Evolutionary conservation across 2,888 invertebrate genomes (phyloP).

Genomic region (Ophioninae sp.): DNA sequence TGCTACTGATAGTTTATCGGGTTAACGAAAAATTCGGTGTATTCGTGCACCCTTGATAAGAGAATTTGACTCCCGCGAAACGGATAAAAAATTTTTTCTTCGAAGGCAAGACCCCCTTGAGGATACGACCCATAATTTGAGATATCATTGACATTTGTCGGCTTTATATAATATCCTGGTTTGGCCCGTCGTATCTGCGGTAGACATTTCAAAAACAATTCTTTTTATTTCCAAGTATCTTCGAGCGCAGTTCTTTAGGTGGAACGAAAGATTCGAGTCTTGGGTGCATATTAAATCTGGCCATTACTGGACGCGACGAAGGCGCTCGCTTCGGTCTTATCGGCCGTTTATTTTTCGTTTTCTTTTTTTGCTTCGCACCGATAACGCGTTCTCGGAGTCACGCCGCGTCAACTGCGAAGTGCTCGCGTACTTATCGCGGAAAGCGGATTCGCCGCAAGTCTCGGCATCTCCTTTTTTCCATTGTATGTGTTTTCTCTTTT

Average conservation of each 20-base stretch:
- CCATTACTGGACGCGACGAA: background rate
- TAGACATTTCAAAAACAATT: slow-evolving; percentile 12
- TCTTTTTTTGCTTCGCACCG: background rate
- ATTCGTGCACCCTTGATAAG: slow-evolving; percentile 50
- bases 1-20: slow-evolving; percentile 29
- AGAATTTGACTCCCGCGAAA: slow-evolving; percentile 31
- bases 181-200: background rate
- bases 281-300: background rate
- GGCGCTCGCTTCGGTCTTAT: background rate
- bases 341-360: background rate
- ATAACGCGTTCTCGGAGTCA: background rate
- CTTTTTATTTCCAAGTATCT: background rate
- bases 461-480: background rate
- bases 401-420: background rate
- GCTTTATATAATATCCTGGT: slow-evolving; percentile 15
- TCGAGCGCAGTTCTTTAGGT: slow-evolving; percentile 3
- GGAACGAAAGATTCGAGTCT: slow-evolving; percentile 11
- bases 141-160: background rate
- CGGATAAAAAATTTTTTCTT: slow-evolving; percentile 27
- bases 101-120: slow-evolving; percentile 3
- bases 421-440: background rate
- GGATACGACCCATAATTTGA: background rate
- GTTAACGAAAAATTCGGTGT: slow-evolving; percentile 32
- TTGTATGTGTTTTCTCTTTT: background rate
- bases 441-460: background rate